phyloP scores from a whole-genome alignment of 2,113 vertebrate genomes.

The Limanda limanda region DNA sequence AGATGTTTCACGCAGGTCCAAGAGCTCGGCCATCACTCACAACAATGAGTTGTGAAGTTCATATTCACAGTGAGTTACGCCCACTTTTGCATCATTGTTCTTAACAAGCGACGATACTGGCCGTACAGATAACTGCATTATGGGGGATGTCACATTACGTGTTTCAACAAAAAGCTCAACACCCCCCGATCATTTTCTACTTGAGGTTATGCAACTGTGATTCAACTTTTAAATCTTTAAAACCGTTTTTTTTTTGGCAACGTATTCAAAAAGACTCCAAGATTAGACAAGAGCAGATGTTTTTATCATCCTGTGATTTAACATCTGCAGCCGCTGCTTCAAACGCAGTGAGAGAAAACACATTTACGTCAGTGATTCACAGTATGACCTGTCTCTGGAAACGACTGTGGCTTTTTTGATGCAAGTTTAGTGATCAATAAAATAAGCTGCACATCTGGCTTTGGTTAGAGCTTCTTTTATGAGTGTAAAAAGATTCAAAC shows the following conservation, averaged over 20 bases:
- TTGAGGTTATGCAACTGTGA: slow-evolving; percentile 5
- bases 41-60: slow-evolving; percentile 11
- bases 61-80: background rate
- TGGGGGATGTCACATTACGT: slow-evolving; percentile 24
- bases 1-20: background rate
- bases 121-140: slow-evolving; percentile 12
- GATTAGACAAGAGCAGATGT: background rate
- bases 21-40: background rate
- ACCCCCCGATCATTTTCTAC: background rate
- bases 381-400: slow-evolving; percentile 39
- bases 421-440: slow-evolving; percentile 22
- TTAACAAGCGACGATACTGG: slow-evolving; percentile 9
- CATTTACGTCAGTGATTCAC: slow-evolving; percentile 44
- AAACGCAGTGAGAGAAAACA: slow-evolving; percentile 26
- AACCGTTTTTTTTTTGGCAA: background rate
- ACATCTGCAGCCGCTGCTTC: slow-evolving; percentile 29
- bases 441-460: slow-evolving; percentile 54
- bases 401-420: slow-evolving; percentile 39
- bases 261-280: background rate
- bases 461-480: slow-evolving; percentile 46
- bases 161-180: slow-evolving; percentile 24
- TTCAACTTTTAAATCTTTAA: background rate
- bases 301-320: background rate
- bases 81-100: slow-evolving; percentile 14
- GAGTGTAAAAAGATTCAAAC: slow-evolving; percentile 25